phyloP scores from a whole-genome alignment of 2,888 invertebrate species.

The Cinara cedri region DNA sequence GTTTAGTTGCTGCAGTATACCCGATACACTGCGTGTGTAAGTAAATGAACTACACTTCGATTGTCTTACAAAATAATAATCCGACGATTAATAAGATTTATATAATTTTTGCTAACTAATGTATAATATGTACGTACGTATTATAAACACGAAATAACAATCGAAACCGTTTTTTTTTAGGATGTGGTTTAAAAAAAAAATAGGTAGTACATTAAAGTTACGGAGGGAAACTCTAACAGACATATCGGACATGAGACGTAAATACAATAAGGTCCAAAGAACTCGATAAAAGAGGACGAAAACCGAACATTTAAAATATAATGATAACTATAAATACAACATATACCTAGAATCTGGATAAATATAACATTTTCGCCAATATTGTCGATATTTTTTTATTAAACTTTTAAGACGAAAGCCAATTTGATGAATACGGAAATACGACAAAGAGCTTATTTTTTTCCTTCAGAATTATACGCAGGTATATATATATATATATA shows the following conservation, averaged over 20 bases:
- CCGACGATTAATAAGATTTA: neutral
- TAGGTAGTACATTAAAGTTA: neutral
- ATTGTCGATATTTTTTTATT: neutral
- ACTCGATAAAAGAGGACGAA: too few species aligned
- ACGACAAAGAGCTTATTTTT: neutral
- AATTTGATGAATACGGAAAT: too few species aligned
- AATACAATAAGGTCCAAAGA: too few species aligned
- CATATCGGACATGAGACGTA: constrained; percentile 12
- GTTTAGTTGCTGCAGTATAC: neutral
- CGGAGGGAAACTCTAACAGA: neutral
- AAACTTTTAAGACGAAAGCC: neutral
- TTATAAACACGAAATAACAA: too few species aligned
- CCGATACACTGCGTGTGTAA: neutral
- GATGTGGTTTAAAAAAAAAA: too few species aligned
- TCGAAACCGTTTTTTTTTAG: neutral
- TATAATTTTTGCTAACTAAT: too few species aligned
- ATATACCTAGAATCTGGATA: neutral
- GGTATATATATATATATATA: too few species aligned
- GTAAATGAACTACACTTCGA: neutral
- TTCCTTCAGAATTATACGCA: neutral
- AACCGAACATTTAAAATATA: neutral
- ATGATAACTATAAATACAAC: neutral
- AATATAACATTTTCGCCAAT: constrained; percentile 12
- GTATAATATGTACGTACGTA: too few species aligned
- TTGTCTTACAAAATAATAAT: neutral